Conservation (phyloP, 2,888 invertebrate genomes). For the Anagyrus pseudococci region DNA sequence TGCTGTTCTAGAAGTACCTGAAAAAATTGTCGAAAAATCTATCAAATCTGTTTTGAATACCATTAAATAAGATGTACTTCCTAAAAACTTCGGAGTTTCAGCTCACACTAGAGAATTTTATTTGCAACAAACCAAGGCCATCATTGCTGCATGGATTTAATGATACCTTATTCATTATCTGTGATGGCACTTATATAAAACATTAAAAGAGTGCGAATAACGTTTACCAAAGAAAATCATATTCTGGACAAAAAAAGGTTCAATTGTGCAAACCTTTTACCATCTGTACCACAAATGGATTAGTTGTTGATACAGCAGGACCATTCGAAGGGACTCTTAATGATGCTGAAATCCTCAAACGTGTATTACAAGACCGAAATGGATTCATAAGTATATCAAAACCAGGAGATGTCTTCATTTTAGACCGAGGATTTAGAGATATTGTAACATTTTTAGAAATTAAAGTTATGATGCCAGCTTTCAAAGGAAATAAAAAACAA, state of each 20-base stretch:
- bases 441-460: background rate
- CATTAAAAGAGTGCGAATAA: background rate
- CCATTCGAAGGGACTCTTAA: slow-evolving; percentile 41
- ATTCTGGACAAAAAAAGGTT: background rate
- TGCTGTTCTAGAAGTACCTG: slow-evolving; percentile 1
- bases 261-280: background rate
- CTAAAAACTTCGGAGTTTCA: slow-evolving; percentile 37
- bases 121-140: slow-evolving; percentile 33
- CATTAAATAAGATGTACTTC: slow-evolving; percentile 42
- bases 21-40: background rate
- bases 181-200: slow-evolving; percentile 36
- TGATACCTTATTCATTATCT: slow-evolving; percentile 39
- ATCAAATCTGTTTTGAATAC: slow-evolving; percentile 32
- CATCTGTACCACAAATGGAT: slow-evolving; percentile 39
- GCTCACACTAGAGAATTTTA: slow-evolving; percentile 36
- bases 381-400: background rate
- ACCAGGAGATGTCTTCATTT: background rate
- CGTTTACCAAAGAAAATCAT: background rate
- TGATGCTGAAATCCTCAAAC: slow-evolving; percentile 43
- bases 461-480: background rate
- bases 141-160: slow-evolving; percentile 27
- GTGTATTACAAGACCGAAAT: background rate
- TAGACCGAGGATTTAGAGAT: background rate
- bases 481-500: slow-evolving; percentile 24
- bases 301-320: slow-evolving; percentile 41